phyloP scores from a whole-genome alignment of 2,797 vertebrate genomes.

The Onychomys leucogaster region DNA sequence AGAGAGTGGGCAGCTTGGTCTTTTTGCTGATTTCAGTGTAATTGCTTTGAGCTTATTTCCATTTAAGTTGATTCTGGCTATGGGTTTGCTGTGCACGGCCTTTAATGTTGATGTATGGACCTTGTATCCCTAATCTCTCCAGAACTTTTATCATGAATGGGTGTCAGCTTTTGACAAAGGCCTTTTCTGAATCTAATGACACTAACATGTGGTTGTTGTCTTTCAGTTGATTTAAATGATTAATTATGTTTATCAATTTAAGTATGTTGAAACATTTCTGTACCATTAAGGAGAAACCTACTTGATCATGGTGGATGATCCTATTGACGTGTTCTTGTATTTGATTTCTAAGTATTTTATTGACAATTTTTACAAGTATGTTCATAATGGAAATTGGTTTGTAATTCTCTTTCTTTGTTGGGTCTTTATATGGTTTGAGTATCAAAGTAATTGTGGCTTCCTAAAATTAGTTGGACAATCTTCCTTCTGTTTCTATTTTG shows the following conservation, averaged over 20 bases:
- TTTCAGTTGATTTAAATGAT: not conserved
- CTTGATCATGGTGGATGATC: not conserved
- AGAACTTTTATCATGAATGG: not conserved
- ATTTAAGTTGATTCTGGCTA: not conserved
- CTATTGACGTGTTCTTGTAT: not conserved
- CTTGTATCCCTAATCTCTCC: not conserved
- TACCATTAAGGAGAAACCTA: not conserved
- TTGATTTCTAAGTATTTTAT: not conserved
- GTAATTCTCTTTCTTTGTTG: not conserved
- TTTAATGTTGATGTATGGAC: not conserved
- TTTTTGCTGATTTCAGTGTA: not conserved
- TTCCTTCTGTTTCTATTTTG: not conserved
- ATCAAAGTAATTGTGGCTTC: not conserved
- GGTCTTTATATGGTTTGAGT: not conserved
- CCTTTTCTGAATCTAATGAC: not conserved
- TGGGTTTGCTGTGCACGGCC: not conserved
- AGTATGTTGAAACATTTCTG: not conserved
- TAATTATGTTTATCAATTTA: not conserved
- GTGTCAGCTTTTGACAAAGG: not conserved
- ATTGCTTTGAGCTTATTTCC: not conserved
- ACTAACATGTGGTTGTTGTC: not conserved
- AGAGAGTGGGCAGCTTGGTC: not conserved
- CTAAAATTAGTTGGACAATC: not conserved
- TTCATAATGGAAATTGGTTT: not conserved
- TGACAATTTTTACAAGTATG: not conserved